phyloP scores from a whole-genome alignment of 2,113 vertebrate genomes.

The Rallus limicola region DNA sequence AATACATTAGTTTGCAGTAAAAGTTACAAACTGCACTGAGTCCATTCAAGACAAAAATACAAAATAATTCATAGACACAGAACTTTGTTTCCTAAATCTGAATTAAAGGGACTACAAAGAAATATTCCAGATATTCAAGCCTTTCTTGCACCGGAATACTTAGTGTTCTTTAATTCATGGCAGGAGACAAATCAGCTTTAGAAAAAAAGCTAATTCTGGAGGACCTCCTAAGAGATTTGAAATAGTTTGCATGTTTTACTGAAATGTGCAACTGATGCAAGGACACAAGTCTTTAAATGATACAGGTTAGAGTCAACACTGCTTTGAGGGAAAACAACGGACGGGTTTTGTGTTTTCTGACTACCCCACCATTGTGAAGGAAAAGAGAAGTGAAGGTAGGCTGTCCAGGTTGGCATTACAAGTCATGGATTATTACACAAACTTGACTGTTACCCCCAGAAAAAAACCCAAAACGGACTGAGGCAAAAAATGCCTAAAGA shows the following conservation, averaged over 20 bases:
- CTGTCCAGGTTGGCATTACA: not conserved
- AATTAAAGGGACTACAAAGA: not conserved
- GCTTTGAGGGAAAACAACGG: not conserved
- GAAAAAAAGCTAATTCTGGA: not conserved
- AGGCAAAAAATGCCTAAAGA: not conserved
- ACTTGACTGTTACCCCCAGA: accelerated
- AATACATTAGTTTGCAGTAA: not conserved
- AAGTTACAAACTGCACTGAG: not conserved
- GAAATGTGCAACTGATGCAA: not conserved
- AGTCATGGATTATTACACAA: not conserved
- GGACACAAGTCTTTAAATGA: not conserved
- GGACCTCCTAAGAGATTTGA: not conserved
- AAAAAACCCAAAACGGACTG: not conserved
- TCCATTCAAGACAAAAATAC: not conserved
- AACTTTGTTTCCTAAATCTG: not conserved
- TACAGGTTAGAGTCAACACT: not conserved
- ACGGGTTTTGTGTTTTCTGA: not conserved
- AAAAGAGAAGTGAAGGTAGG: not conserved
- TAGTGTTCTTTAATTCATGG: not conserved
- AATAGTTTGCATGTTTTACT: not conserved
- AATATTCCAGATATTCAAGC: not conserved
- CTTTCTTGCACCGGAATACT: not conserved
- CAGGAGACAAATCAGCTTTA: not conserved
- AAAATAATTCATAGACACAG: not conserved
- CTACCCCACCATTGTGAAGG: not conserved